Evolutionary conservation across 2,113 vertebrate species (phyloP).

Genomic region (Psophia crepitans): DNA sequence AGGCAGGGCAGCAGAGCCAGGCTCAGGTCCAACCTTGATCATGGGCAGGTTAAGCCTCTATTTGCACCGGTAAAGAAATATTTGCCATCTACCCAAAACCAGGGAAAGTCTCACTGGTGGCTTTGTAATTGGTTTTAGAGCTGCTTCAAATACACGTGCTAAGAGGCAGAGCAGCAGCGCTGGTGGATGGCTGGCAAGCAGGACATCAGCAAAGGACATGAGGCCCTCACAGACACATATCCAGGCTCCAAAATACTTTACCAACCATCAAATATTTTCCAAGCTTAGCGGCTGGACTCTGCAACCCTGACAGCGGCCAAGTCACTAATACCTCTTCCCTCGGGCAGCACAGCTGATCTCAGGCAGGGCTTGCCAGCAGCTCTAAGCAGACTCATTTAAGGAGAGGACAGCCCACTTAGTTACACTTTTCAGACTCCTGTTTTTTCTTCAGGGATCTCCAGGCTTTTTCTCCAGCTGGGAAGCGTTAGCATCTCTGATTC

Average conservation of each 20-base stretch:
- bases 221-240: background rate
- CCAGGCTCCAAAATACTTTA: slow-evolving; percentile 6
- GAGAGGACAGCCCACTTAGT: background rate
- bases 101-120: background rate
- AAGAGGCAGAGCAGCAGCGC: background rate
- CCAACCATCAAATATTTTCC: slow-evolving; percentile 44
- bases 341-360: slow-evolving; percentile 40
- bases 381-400: background rate
- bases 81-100: background rate
- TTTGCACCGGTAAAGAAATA: background rate
- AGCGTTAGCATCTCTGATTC: background rate
- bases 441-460: background rate
- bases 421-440: background rate
- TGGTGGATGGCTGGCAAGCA: background rate
- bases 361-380: slow-evolving; percentile 26
- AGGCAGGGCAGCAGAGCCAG: background rate
- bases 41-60: background rate
- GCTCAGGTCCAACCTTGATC: background rate
- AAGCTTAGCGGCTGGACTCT: slow-evolving; percentile 26
- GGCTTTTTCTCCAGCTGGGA: background rate
- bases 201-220: background rate
- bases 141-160: background rate
- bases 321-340: slow-evolving; percentile 45
- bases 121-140: background rate
- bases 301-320: slow-evolving; percentile 32